Conservation (phyloP, 2,113 vertebrate species). For the Nettapus auritus region DNA sequence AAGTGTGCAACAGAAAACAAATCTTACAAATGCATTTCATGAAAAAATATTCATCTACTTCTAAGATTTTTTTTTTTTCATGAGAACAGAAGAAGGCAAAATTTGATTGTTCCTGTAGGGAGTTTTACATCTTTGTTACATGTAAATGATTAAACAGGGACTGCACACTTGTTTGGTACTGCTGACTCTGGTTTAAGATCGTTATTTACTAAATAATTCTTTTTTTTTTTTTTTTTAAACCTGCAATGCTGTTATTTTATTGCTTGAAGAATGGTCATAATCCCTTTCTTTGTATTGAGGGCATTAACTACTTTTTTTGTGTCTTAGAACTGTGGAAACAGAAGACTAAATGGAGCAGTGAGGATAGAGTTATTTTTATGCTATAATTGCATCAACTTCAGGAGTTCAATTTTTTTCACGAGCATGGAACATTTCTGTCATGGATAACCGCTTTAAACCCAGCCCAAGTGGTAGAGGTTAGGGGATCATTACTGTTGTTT, state of each 20-base stretch:
- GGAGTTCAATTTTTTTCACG: not conserved
- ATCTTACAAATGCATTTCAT: not conserved
- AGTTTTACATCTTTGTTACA: not conserved
- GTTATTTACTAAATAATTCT: constrained; percentile 46
- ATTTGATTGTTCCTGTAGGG: not conserved
- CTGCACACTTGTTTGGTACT: not conserved
- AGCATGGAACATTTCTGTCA: not conserved
- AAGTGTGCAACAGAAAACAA: not conserved
- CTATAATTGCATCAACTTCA: not conserved
- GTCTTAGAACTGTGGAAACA: not conserved
- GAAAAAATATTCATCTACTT: not conserved
- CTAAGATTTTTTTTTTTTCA: not conserved
- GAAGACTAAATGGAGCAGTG: not conserved
- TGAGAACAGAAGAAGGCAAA: not conserved
- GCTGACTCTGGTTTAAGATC: constrained; percentile 23
- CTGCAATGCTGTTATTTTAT: not conserved
- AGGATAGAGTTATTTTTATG: not conserved
- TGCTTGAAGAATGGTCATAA: not conserved
- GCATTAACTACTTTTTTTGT: not conserved
- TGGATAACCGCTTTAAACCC: constrained; percentile 8
- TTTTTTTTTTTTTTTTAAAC: constrained; percentile 18
- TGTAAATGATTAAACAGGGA: constrained; percentile 34
- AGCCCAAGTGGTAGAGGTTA: not conserved
- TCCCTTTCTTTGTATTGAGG: not conserved
- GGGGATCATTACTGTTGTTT: not conserved